Conservation (phyloP, 2,797 vertebrate species). For the Triplophysa bombifrons region DNA sequence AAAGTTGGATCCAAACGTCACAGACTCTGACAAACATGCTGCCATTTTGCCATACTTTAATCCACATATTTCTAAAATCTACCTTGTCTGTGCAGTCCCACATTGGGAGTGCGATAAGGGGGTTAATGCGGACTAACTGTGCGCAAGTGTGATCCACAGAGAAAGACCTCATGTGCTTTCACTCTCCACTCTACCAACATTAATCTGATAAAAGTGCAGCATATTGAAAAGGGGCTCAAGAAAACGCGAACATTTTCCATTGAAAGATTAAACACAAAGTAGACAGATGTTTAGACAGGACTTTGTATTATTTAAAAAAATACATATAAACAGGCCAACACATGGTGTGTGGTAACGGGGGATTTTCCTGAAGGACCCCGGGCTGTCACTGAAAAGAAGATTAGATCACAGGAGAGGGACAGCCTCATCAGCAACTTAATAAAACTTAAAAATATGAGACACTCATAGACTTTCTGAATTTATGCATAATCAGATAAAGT, state of each 20-base stretch:
- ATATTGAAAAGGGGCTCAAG: conserved; percentile 84
- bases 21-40: neutral
- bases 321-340: conserved; percentile 82
- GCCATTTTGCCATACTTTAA: neutral
- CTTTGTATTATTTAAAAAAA: conserved; percentile 76
- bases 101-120: conserved; percentile 19
- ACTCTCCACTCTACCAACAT: conserved; percentile 64
- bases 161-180: conserved; percentile 45
- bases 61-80: neutral
- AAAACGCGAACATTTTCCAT: conserved; percentile 87
- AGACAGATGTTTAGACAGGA: conserved; percentile 86
- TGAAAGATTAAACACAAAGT: conserved; percentile 82
- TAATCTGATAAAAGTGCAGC: conserved; percentile 79
- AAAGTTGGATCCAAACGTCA: neutral
- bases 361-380: conserved; percentile 66
- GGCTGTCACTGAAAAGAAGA: conserved; percentile 66
- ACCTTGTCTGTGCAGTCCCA: conserved; percentile 13
- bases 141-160: neutral
- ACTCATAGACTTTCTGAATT: conserved; percentile 50
- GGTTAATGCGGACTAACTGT: conserved; percentile 12
- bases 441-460: conserved; percentile 43
- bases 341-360: conserved; percentile 72
- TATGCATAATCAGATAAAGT: conserved; percentile 55
- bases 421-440: conserved; percentile 55
- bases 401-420: conserved; percentile 50